Evolutionary conservation across 1,140 invertebrate genomes (phyloP), one percentile per base, ranked within the genome.

Genomic region (Ips nitidus): DNA sequence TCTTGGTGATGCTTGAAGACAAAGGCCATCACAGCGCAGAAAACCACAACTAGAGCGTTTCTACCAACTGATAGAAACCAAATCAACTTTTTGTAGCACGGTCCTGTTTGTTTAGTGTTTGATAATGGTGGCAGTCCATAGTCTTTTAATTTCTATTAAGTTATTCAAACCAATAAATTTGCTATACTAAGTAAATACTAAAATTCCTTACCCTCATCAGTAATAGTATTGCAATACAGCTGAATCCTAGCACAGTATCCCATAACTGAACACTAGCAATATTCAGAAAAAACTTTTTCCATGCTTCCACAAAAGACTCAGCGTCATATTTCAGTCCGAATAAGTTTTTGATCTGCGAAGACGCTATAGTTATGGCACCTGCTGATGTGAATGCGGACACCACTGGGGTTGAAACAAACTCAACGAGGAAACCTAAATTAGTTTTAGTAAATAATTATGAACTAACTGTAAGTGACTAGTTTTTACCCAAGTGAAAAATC

Each of bases 371-470:
- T 2, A 95, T 81, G 7, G 93, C 92, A 0, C 92, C 92, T 0
- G 93, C 93, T 3, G 92, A 92, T 6, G 93, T 95, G 76, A 95
- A 95, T 1, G 92, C 92, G 61, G 88, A 90, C 41, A 94, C 92
- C 1, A 95, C 93, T 8, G 93, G 90, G 50, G 88, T 82, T 1
- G 93, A 94, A 36, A 95, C 92, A 77, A 94, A 94, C 73, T 94
- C 91, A 6, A 94, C 90, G 3, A 95, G 81, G 77, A 94, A 94
- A 65, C 93, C 92, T 93, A 39, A 53, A 60, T 43, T 47, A 55
- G 39, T 45, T n/a, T 39, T 40, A 47, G 55, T 52, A 39, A 67
- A 50, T 42, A 47, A 41, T 45, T 50, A 2, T 41, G 1, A 59
- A 7, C 3, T 3, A 7, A 1, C 22, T 50, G 40, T 47, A 39